Base-by-base conservation (phyloP, 2,797 vertebrate genomes). In the Liasis olivaceus region DNA sequence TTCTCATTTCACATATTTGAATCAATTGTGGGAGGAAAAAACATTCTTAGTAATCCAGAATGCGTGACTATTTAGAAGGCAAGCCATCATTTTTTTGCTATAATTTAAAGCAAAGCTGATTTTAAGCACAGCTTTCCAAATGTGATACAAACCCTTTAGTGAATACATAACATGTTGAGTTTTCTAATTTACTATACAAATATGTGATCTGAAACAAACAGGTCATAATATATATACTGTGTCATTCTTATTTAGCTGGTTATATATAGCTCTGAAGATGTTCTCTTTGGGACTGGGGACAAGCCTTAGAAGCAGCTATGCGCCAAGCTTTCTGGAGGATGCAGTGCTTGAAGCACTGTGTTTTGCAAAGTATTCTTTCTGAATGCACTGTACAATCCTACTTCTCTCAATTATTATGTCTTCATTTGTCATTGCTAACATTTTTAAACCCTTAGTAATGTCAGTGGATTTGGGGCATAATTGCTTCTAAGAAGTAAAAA, bases 401-500 rank as follows among this genome's bases (percentile, higher is more conserved):
- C 72, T 59, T 91, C 93, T 93, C 1, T 58, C 42, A 90, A 47
- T 90, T 90, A 77, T 0, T 0, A 28, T 87, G 22, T 69, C 51
- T 84, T 72, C 51, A 0, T 3, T 13, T 31, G 2, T 13, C 42
- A 91, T 15, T 93, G 12, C 88, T 63, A 47, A 81, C 28, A 26
- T 15, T 86, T 89, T 72, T 20, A 28, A 87, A 1, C 22, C 66
- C 92, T 77, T 85, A 59, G 22, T 28, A 90, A 89, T 56, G 88
- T 5, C 36, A 95, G 58, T 93, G 93, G 90, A 58, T 47, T 0
- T 31, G 9, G 72, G 91, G 36, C 2, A 89, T 92, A 94, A 94
- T 5, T 56, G 59, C 7, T 72, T 84, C 31, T 77, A 62, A 94
- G 31, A 92, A 4, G 91, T 60, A 84, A 0, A 89, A 17, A 94